A percentile compares a stretch with the other conserved stretches of the same genome.
Evolutionary conservation across 2,888 invertebrate genomes (phyloP).

Genomic region (Amphipoea lucens): DNA sequence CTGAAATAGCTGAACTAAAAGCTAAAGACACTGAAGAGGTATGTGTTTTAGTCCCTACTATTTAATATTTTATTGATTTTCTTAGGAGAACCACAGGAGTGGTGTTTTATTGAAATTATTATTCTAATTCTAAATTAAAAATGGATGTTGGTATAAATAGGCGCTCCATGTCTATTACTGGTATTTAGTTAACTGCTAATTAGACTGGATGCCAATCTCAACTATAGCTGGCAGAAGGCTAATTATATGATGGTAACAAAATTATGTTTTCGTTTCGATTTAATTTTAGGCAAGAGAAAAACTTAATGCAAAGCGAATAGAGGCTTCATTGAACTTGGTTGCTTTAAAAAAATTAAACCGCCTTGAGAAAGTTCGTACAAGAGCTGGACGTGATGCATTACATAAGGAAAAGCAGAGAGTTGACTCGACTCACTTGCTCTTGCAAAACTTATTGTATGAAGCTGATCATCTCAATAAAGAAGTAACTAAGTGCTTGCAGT

Average conservation of each 20-base stretch:
- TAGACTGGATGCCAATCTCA: background rate
- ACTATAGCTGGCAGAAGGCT: background rate
- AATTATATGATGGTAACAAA: background rate
- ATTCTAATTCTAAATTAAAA: background rate
- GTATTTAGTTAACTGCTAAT: background rate
- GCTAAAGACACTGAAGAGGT: slow-evolving; percentile 90
- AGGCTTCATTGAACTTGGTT: slow-evolving; percentile 94
- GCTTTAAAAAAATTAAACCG: slow-evolving; percentile 97
- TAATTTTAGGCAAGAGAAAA: slow-evolving; percentile 89
- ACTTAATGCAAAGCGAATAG: slow-evolving; percentile 92
- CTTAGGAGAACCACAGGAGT: background rate
- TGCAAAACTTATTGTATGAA: slow-evolving; percentile 98
- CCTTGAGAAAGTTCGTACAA: slow-evolving; percentile 96
- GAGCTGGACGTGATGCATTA: slow-evolving; percentile 94
- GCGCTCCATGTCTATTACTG: background rate
- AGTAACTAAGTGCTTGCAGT: slow-evolving; percentile 98
- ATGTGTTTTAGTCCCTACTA: slow-evolving; percentile 38
- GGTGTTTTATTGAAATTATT: background rate
- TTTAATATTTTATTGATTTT: background rate
- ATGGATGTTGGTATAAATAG: background rate
- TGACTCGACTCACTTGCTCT: slow-evolving; percentile 96
- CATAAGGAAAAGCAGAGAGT: slow-evolving; percentile 96
- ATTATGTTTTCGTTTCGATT: slow-evolving; percentile 7
- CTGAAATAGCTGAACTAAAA: slow-evolving; percentile 93
- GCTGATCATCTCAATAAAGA: slow-evolving; percentile 98